Conservation (phyloP, 2,888 invertebrate species). For the Sphaerophoria rueppellii region DNA sequence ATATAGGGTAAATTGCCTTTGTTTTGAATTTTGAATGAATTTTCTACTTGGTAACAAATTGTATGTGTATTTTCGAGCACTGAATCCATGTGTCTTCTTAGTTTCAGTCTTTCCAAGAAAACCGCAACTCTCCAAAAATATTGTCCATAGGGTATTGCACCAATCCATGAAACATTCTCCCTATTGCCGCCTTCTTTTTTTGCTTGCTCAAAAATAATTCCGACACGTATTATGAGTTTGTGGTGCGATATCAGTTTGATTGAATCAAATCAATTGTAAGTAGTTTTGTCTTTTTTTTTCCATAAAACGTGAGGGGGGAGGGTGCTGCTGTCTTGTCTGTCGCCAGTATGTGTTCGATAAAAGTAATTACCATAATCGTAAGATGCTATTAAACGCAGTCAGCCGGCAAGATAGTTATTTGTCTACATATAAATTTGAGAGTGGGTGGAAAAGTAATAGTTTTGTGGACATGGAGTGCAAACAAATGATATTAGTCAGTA, state of each 20-base stretch:
- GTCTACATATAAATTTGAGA: not conserved
- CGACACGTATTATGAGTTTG: slow-evolving; percentile 48
- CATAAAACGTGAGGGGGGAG: not conserved
- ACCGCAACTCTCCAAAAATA: not conserved
- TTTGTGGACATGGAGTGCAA: not conserved
- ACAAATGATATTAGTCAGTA: not conserved
- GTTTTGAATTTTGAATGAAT: not conserved
- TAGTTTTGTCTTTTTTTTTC: slow-evolving; percentile 17
- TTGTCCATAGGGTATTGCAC: slow-evolving; percentile 10
- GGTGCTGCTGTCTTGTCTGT: slow-evolving; percentile 15
- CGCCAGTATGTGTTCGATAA: slow-evolving; percentile 58
- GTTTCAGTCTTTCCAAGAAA: not conserved
- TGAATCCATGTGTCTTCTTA: not conserved
- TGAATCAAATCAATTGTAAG: slow-evolving; percentile 69
- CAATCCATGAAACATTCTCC: not conserved
- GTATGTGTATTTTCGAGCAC: not conserved
- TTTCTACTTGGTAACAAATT: not conserved
- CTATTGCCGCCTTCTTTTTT: not conserved
- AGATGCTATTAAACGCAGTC: slow-evolving; percentile 66
- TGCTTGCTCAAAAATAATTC: slow-evolving; percentile 15
- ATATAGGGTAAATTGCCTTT: not conserved
- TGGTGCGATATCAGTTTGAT: slow-evolving; percentile 64
- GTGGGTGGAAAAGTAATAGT: not conserved
- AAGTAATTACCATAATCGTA: slow-evolving; percentile 70
- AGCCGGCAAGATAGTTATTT: slow-evolving; percentile 13